Base-by-base conservation (phyloP, 1,140 invertebrate genomes). In the Nephotettix cincticeps region DNA sequence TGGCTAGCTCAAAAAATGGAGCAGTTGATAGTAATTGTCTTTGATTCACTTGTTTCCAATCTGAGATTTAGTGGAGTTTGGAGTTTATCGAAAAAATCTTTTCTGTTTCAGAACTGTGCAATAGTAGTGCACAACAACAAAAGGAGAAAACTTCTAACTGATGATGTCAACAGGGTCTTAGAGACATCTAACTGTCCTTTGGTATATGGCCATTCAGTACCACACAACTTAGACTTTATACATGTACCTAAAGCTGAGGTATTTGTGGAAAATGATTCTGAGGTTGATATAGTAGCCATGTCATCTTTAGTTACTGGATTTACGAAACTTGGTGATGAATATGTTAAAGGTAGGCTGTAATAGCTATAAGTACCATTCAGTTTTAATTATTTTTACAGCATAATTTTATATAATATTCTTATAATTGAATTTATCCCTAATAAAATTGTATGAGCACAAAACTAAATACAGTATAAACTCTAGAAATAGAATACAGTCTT, bases 321-420 rank as follows among this genome's bases (percentile, higher is more conserved):
- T 58, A 64, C 40, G 3, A 69, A 71, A 23, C 40, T 29, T 1
- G 45, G 63, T 6, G 71, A 71, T 14, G 71, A 72, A 27, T 72
- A 72, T 69, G 68, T 75, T 19, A 68, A 69, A 66, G 74, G 74
- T 75, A 70, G 32, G 21, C n/a, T n/a, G n/a, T n/a, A n/a, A n/a
- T n/a, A n/a, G n/a, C n/a, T n/a, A n/a, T n/a, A n/a, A n/a, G n/a
- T n/a, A n/a, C n/a, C n/a, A n/a, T n/a, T n/a, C n/a, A n/a, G n/a
- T n/a, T n/a, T n/a, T 54, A 19, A 27, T 47, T 40, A 67, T 13
- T 65, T 23, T 14, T 43, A 67, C 21, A 43, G 11, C 11, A 6
- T 40, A 13, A 36, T 67, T 64, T 29, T 17, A 29, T 14, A 32
- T 13, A 21, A 67, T n/a, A n/a, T n/a, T n/a, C n/a, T n/a, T n/a